Base-by-base conservation (phyloP, 2,113 vertebrate genomes). In the Aix galericulata region DNA sequence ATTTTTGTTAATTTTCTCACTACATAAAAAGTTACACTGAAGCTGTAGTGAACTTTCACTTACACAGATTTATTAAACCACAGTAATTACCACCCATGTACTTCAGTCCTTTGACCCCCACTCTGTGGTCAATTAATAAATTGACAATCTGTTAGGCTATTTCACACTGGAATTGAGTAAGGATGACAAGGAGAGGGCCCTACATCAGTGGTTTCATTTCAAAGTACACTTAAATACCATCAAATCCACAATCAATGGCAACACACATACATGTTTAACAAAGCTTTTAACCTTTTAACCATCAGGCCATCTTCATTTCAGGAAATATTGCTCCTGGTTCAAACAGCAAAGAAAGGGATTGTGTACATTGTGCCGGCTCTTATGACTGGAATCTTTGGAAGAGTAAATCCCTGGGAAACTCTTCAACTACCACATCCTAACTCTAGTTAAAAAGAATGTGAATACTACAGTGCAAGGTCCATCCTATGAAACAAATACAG, bases 231-330 rank as follows among this genome's bases (percentile, higher is more conserved):
- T 95, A 95, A 95, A 96, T 95, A 93, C 86, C 92, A 97, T 94
- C 86, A 96, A 91, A 95, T 96, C 89, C 86, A 96, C 93, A 96
- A 97, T 97, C 96, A 95, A 95, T 97, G 91, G 81, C 63, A 74
- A 90, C 7, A 17, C 48, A 76, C 66, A 87, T 81, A 79, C 34
- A 67, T 62, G 73, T 95, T 96, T 96, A 96, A 97, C 84, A 94
- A 92, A 91, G 94, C 95, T 97, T 97, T 97, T 96, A 97, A 95
- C 95, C 95, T 97, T 94, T 94, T 77, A 96, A 91, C 88, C 86
- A 80, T 86, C 34, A 85, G 63, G 63, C 46, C 87, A 86, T 86
- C 55, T 81, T 38, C 52, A 46, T 95, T 95, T 94, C 81, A 95
- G 76, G 76, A 97, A 93, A 96, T 96, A 95, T 44, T 92, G 42